Base-by-base conservation (phyloP, 2,888 invertebrate genomes). In the Busseola fusca region DNA sequence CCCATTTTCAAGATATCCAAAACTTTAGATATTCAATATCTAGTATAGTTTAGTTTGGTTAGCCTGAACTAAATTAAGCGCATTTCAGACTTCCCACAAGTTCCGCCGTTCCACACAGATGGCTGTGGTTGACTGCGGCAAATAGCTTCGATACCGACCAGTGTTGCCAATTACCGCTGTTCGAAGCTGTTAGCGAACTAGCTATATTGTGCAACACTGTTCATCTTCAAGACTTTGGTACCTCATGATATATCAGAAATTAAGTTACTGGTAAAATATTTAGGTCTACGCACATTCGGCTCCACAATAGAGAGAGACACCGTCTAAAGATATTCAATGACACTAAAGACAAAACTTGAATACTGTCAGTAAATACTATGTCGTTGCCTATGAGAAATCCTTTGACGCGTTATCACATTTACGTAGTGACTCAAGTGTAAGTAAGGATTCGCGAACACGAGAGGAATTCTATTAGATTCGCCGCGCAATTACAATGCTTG, bases 21-120 rank as follows among this genome's bases (percentile, higher is more conserved):
- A 54, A 6, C 1, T 52, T 27, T 21, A 14, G 1, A 9, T 30
- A n/a, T 18, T 25, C 18, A 45, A n/a, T 27, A 54, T 54, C 25
- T 25, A 34, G 34, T 34, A 52, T 52, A 52, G 57, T 52, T 52
- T 27, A 59, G 40, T 59, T 30, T 54, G 40, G 54, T 45, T 14
- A 14, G 10, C n/a, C 18, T 52, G 52, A 76, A 50, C 21, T 34
- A 52, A 67, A 21, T n/a, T 37, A 30, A 52, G 48, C 42, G 14
- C 37, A 34, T 64, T 42, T 54, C 64, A 54, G 25, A 54, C n/a
- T 45, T 52, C n/a, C n/a, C 45, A 37, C 59, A 79, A 79, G 83
- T 79, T 80, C 6, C 3, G 45, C 42, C 60, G 69, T 80, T 72
- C 62, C 58, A 25, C 18, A 52, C 69, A 80, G 76, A 76, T 65